Evolutionary conservation across 1,140 invertebrate species (phyloP), one percentile per base, ranked within the genome.

Genomic region (Drosophila varians): DNA sequence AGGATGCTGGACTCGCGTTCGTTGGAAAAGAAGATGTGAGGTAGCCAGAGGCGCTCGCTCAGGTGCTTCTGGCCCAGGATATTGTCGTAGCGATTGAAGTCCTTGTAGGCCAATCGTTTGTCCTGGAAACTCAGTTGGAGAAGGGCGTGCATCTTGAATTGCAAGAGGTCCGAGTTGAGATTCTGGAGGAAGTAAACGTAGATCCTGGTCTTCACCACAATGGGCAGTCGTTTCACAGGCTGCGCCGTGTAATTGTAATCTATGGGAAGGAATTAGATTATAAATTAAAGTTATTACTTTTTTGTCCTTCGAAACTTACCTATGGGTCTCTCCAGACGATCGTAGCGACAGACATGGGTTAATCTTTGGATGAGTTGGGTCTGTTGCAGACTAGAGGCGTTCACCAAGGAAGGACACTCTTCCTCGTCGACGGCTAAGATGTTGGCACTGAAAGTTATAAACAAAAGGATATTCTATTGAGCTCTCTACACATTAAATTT

Each of bases 131-230:
- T 93, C 46, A 96, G 93, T 92, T 96, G 95, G 2, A 96, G 91
- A 71, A 96, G 93, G 73, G 96, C 94, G 73, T 96, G 95, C n/a
- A 96, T 93, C 84, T 96, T 96, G 86, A 96, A 96, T 92, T 96
- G 95, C 94, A 96, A 91, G 90, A 94, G 94, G 89, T 96, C 95
- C 0, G 94, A 95, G 90, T 96, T 95, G 34, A 95, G 94, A 6
- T 95, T 95, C 77, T 95, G 95, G 65, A 96, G 94, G 56, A 95
- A 95, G 79, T 95, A 96, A 31, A 96, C 94, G 64, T 95, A 95
- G 46, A 94, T 94, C 73, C 94, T 93, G 19, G 93, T 93, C 53
- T 93, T 93, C 0, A 96, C 94, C 49, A 92, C 92, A 8, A 94
- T 93, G 2, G 94, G 94, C 1, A 84, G 19, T 3, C 77, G 83